A percentile compares a stretch with the other conserved stretches of the same genome.
phyloP scores from a whole-genome alignment of 2,113 vertebrate species.

The Nothobranchius kuhntae region DNA sequence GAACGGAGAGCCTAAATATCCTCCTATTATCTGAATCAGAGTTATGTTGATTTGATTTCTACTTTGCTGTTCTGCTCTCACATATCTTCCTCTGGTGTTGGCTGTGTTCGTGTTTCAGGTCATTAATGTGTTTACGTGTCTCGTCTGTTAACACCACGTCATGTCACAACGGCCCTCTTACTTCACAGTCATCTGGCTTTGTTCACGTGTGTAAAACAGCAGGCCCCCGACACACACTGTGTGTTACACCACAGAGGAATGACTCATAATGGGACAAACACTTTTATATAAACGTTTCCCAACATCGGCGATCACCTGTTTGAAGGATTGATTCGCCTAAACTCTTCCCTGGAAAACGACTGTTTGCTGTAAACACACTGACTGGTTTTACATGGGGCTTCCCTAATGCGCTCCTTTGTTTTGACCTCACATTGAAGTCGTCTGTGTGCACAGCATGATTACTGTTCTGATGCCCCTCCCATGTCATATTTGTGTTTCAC shows the following conservation, averaged over 20 bases:
- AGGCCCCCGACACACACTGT: constrained; percentile 15
- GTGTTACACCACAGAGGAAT: constrained; percentile 26
- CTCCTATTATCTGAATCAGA: constrained; percentile 39
- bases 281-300: constrained; percentile 28
- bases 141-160: constrained; percentile 12
- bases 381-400: constrained; percentile 34
- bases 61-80: neutral
- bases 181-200: constrained; percentile 34
- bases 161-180: constrained; percentile 20
- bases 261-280: constrained; percentile 37
- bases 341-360: constrained; percentile 61
- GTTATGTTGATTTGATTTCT: constrained; percentile 2
- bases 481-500: neutral
- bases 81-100: neutral
- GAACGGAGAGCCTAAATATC: constrained; percentile 29
- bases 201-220: constrained; percentile 53
- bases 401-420: constrained; percentile 38
- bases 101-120: constrained; percentile 25
- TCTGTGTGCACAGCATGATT: constrained; percentile 6
- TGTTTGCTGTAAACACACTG: constrained; percentile 58
- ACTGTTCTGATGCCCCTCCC: neutral
- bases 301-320: constrained; percentile 46
- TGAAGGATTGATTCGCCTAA: constrained; percentile 37
- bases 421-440: constrained; percentile 39
- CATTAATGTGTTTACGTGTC: constrained; percentile 27